Evolutionary conservation across 2,113 vertebrate species (phyloP).

Genomic region (Scytalopus superciliaris): DNA sequence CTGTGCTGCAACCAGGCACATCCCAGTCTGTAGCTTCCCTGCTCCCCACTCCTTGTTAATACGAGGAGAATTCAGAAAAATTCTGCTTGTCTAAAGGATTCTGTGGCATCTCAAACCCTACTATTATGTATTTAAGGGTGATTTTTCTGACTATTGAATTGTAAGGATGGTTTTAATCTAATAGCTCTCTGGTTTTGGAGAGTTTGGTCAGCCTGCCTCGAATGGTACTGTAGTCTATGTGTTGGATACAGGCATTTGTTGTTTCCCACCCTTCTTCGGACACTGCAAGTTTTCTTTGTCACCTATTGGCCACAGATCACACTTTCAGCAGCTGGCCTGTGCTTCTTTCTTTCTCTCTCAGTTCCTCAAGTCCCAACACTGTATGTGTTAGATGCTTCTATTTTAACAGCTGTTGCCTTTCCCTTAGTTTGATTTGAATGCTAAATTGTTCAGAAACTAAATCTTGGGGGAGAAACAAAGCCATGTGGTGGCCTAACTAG

Average conservation of each 20-base stretch:
- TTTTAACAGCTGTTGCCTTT: not conserved
- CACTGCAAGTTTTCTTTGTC: not conserved
- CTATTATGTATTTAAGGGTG: constrained; percentile 8
- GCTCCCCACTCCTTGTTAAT: not conserved
- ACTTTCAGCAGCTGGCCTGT: not conserved
- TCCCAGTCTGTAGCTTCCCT: not conserved
- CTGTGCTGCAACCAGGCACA: not conserved
- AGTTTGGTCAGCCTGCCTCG: not conserved
- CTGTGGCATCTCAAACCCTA: not conserved
- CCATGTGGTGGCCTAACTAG: not conserved
- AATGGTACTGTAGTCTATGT: not conserved
- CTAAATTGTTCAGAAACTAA: not conserved
- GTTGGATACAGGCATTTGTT: not conserved
- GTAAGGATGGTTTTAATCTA: constrained; percentile 14
- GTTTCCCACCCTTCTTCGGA: not conserved
- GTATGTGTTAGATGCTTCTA: not conserved
- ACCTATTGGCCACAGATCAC: not conserved
- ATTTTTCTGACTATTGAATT: constrained; percentile 20
- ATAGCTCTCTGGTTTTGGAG: not conserved
- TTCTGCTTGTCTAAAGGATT: constrained; percentile 20
- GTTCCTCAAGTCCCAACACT: not conserved
- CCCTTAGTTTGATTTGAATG: not conserved
- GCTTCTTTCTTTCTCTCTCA: not conserved
- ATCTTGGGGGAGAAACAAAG: not conserved
- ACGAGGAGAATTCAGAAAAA: not conserved